Conservation (phyloP, 2,113 vertebrate species). For the Lamprotornis superbus region DNA sequence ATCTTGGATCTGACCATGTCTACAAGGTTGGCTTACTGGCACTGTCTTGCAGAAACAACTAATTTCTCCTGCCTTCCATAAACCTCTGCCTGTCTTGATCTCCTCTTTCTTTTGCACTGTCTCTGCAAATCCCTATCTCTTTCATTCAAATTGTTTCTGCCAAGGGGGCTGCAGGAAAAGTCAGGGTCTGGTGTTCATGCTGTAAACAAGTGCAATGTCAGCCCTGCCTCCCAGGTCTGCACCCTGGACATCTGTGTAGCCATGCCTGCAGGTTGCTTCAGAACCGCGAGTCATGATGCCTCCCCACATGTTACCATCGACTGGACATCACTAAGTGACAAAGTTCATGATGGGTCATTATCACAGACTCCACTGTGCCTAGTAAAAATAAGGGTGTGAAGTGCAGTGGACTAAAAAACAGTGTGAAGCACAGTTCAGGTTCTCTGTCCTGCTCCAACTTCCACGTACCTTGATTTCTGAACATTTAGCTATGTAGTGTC, state of each 20-base stretch:
- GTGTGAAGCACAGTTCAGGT: neutral
- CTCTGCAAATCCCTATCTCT: neutral
- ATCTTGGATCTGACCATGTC: constrained; percentile 36
- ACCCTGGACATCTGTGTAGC: neutral
- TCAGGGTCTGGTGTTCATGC: neutral
- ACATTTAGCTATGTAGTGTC: neutral
- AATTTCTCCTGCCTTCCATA: neutral
- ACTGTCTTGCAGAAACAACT: neutral
- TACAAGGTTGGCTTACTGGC: constrained; percentile 70
- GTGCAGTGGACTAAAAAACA: neutral
- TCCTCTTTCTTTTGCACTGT: neutral
- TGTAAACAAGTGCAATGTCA: neutral
- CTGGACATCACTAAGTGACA: neutral
- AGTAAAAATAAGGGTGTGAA: neutral
- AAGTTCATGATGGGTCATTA: neutral
- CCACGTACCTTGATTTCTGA: neutral
- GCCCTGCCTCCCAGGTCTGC: neutral
- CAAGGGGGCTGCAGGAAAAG: neutral
- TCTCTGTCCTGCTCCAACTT: neutral
- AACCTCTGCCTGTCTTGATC: neutral
- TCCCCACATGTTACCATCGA: neutral
- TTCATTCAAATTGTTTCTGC: neutral
- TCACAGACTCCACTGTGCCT: neutral
- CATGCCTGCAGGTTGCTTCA: neutral
- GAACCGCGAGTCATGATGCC: accelerated